These are phyloP conservation scores for Siniperca chuatsi DNA, from an alignment of 2,113 vertebrate species.

Conservation along the genomic window DNA sequence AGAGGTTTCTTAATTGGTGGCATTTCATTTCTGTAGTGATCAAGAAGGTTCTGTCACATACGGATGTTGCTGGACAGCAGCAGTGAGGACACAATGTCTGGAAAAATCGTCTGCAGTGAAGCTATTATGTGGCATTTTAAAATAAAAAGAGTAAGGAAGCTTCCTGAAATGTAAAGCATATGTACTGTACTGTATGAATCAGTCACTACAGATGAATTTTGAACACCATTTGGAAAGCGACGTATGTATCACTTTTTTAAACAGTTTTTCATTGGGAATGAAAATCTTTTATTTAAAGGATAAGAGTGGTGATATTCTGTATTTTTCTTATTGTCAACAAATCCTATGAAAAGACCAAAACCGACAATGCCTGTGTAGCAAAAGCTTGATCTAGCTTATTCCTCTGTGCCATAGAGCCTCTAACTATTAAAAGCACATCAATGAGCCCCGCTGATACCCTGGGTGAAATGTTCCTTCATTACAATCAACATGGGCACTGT, in stretches of 20 bases:
- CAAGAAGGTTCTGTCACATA: neutral
- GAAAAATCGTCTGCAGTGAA: neutral
- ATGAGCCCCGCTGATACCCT: neutral
- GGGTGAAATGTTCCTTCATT: neutral
- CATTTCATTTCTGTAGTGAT: constrained; percentile 9
- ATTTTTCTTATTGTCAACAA: neutral
- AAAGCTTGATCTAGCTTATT: neutral
- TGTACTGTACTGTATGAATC: neutral
- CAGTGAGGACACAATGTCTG: neutral
- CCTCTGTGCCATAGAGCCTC: neutral
- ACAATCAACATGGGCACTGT: neutral
- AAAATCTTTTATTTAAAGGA: neutral
- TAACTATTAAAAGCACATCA: neutral
- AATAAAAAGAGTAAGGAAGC: neutral
- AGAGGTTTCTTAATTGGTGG: neutral
- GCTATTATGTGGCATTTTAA: neutral
- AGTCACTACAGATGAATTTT: neutral
- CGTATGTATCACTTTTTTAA: neutral
- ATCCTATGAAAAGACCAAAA: constrained; percentile 1
- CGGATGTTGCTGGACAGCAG: neutral
- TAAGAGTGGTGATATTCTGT: neutral
- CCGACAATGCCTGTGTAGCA: neutral
- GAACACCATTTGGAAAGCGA: neutral
- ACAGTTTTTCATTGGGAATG: neutral
- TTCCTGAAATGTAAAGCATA: neutral